Conservation (phyloP, 2,113 vertebrate genomes). For the Mormyrus iriodes region DNA sequence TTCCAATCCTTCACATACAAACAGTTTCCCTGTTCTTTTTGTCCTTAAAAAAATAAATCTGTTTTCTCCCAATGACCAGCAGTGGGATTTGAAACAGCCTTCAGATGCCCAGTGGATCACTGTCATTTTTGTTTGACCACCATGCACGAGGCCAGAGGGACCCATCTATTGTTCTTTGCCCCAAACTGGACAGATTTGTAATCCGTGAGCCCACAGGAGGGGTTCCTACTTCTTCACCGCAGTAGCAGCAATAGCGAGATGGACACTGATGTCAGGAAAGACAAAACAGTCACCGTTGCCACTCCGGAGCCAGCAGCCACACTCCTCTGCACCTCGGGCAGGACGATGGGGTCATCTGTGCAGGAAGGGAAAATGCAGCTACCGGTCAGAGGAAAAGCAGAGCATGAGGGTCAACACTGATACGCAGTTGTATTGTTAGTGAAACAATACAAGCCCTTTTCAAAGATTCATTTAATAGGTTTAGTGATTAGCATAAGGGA, state of each 20-base stretch:
- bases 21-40: background rate
- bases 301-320: slow-evolving; percentile 61
- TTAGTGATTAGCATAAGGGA: background rate
- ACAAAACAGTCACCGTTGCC: slow-evolving; percentile 39
- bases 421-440: background rate
- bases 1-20: slow-evolving; percentile 11
- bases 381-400: background rate
- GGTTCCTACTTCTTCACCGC: slow-evolving; percentile 46
- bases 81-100: slow-evolving; percentile 47
- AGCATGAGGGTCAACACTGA: background rate
- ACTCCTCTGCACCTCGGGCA: slow-evolving; percentile 71
- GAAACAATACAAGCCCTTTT: background rate
- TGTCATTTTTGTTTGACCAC: slow-evolving; percentile 50
- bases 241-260: slow-evolving; percentile 61
- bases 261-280: slow-evolving; percentile 59
- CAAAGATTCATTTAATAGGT: background rate
- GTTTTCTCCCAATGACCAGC: slow-evolving; percentile 54
- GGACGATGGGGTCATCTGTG: slow-evolving; percentile 67
- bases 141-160: slow-evolving; percentile 34
- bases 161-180: slow-evolving; percentile 18
- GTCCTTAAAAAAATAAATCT: slow-evolving; percentile 7
- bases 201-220: background rate
- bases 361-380: background rate
- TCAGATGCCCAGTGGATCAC: slow-evolving; percentile 48
- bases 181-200: background rate